These are phyloP conservation scores for Meiosimyza decipiens DNA, from an alignment of 2,888 invertebrate species.

Conservation along the genomic window DNA sequence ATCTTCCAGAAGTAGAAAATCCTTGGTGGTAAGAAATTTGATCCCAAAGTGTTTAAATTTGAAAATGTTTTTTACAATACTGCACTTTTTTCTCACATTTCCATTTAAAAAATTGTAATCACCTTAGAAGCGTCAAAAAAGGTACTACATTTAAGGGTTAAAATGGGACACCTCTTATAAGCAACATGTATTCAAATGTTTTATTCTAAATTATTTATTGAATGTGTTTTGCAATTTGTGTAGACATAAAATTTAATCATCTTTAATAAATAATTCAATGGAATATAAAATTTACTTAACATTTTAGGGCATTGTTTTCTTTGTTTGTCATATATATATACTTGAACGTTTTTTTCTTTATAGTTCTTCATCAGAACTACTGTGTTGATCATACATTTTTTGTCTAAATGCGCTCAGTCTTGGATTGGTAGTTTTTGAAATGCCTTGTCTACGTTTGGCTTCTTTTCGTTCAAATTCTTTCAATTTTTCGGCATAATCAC, in stretches of 20 bases:
- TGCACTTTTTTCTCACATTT: too few relatives aligned
- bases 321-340: background rate
- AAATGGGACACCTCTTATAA: too few relatives aligned
- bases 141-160: too few relatives aligned
- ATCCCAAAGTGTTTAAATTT: too few relatives aligned
- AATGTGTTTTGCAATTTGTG: too few relatives aligned
- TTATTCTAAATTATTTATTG: too few relatives aligned
- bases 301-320: constrained; percentile 12
- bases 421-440: constrained; percentile 2
- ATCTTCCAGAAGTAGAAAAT: too few relatives aligned
- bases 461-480: constrained; percentile 25
- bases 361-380: constrained; percentile 36
- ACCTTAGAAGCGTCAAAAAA: too few relatives aligned
- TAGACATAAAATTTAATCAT: background rate
- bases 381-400: background rate
- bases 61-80: too few relatives aligned
- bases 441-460: background rate
- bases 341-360: constrained; percentile 8
- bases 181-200: too few relatives aligned
- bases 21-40: too few relatives aligned
- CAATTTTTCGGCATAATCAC: constrained; percentile 41
- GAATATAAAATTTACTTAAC: background rate
- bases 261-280: background rate
- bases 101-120: too few relatives aligned
- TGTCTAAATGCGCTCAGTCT: constrained; percentile 20